A percentile compares a stretch with the other conserved stretches of the same genome.
These are phyloP conservation scores for Drosophila dives DNA, from an alignment of 2,888 invertebrate species.

Conservation along the genomic window DNA sequence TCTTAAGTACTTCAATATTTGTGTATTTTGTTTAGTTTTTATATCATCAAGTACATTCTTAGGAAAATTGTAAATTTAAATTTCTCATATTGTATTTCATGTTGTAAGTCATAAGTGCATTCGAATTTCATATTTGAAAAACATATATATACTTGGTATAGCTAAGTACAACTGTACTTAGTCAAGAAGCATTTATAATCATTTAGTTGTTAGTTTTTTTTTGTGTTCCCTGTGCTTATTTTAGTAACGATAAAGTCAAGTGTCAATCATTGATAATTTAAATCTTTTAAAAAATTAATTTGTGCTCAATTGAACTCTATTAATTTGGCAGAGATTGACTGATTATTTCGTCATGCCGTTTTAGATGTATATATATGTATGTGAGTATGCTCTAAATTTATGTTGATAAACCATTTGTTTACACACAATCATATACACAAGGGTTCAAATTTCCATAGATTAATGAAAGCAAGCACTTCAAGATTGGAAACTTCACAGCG, in stretches of 20 bases:
- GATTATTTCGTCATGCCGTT: conserved; percentile 22
- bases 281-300: conserved; percentile 22
- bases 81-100: not conserved
- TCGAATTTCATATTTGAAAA: not conserved
- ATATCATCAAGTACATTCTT: not conserved
- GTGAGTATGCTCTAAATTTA: not conserved
- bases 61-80: not conserved
- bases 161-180: not conserved
- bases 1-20: not conserved
- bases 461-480: conserved; percentile 15
- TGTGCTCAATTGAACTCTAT: conserved; percentile 16
- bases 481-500: conserved; percentile 18
- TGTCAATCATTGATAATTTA: conserved; percentile 34
- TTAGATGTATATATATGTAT: not conserved
- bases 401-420: conserved; percentile 21
- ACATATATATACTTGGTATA: not conserved
- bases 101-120: not conserved
- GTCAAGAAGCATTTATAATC: not conserved
- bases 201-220: not conserved
- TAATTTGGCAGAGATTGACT: conserved; percentile 14
- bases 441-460: not conserved
- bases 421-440: not conserved
- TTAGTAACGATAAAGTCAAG: conserved; percentile 29
- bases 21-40: not conserved
- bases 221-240: not conserved